Evolutionary conservation across 2,888 invertebrate genomes (phyloP).

Genomic region (Ophion obscuratus): DNA sequence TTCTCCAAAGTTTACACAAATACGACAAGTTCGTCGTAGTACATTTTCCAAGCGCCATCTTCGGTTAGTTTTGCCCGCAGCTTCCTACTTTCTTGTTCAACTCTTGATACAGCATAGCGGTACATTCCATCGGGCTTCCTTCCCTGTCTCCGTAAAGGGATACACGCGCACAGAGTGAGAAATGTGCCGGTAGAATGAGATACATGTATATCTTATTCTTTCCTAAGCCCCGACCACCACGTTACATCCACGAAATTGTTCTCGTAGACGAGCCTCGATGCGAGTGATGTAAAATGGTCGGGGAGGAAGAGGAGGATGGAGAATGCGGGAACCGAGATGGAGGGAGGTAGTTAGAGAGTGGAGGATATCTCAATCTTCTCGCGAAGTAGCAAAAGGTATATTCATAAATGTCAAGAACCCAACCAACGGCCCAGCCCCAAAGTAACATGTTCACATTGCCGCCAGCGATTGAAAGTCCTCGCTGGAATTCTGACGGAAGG

Average conservation of each 20-base stretch:
- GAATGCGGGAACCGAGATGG: background rate
- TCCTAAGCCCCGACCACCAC: conserved; percentile 17
- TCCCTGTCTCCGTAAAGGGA: background rate
- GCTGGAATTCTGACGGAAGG: background rate
- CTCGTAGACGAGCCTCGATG: conserved; percentile 19
- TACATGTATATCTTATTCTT: conserved; percentile 33
- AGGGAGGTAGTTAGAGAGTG: conserved; percentile 5
- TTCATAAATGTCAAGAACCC: conserved; percentile 39
- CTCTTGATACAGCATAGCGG: background rate
- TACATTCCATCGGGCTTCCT: conserved; percentile 6
- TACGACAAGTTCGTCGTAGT: conserved; percentile 38
- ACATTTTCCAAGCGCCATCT: background rate
- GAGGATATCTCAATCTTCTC: conserved; percentile 31
- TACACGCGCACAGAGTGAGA: conserved; percentile 21
- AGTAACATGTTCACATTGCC: conserved; percentile 5
- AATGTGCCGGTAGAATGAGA: conserved; percentile 26
- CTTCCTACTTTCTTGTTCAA: conserved; percentile 49
- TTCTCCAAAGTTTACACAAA: conserved; percentile 50
- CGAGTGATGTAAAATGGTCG: conserved; percentile 19
- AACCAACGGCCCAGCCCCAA: background rate
- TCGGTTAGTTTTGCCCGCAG: conserved; percentile 21
- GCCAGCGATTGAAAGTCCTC: conserved; percentile 15
- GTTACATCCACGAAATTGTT: conserved; percentile 24
- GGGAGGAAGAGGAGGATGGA: conserved; percentile 1
- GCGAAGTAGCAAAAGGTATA: conserved; percentile 36